A percentile compares a stretch with the other conserved stretches of the same genome.
These are phyloP conservation scores for Paraplagusia blochii DNA, from an alignment of 2,113 vertebrate genomes.

Conservation along the genomic window DNA sequence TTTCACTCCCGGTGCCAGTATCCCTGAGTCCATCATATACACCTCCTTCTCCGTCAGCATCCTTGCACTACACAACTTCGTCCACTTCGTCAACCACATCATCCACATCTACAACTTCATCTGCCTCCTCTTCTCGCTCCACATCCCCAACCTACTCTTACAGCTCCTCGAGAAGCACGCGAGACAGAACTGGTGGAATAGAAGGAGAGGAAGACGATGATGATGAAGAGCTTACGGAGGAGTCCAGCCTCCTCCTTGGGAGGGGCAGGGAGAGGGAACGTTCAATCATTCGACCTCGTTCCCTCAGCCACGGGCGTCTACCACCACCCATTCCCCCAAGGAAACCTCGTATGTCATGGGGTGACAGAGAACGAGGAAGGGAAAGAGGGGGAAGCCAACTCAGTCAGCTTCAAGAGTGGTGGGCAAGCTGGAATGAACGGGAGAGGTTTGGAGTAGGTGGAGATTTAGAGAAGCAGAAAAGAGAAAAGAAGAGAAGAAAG, in stretches of 20 bases:
- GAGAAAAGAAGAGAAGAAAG: conserved; percentile 76
- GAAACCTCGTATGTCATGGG: conserved; percentile 74
- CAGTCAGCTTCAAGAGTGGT: conserved; percentile 80
- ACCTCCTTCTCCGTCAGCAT: conserved; percentile 75
- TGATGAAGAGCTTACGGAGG: conserved; percentile 76
- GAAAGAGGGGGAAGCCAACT: conserved; percentile 77
- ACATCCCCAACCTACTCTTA: conserved; percentile 76
- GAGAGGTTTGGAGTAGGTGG: conserved; percentile 62
- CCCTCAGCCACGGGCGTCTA: conserved; percentile 75
- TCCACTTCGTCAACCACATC: conserved; percentile 72
- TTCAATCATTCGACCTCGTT: conserved; percentile 70
- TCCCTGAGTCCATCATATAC: conserved; percentile 77
- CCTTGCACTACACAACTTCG: conserved; percentile 75
- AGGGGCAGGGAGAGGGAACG: conserved; percentile 72
- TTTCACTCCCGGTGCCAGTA: conserved; percentile 79
- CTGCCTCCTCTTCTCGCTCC: conserved; percentile 75
- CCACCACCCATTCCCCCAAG: conserved; percentile 79
- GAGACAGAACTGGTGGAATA: conserved; percentile 65
- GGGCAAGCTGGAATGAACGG: conserved; percentile 78
- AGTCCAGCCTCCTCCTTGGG: conserved; percentile 79
- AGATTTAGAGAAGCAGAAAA: conserved; percentile 72
- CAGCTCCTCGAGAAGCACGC: conserved; percentile 75
- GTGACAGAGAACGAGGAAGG: conserved; percentile 69
- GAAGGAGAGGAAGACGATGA: conserved; percentile 76
- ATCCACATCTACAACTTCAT: conserved; percentile 73